These are phyloP conservation scores for Mactra quadrangularis DNA, from an alignment of 1,140 invertebrate genomes.

Conservation along the genomic window DNA sequence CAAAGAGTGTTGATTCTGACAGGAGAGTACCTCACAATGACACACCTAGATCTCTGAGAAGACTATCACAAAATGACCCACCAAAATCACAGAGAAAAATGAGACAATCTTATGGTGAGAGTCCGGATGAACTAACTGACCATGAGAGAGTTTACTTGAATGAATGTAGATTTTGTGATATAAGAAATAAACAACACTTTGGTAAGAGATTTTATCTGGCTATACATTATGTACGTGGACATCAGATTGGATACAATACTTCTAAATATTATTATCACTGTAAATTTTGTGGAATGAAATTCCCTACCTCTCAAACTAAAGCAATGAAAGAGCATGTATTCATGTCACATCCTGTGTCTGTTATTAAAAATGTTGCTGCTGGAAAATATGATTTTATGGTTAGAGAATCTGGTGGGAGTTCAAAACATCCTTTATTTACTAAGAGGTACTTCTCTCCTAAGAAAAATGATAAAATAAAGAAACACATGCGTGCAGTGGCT, in stretches of 20 bases:
- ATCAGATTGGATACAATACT: constrained; percentile 34
- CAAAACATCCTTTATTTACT: background rate
- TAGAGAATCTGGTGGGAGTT: background rate
- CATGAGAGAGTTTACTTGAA: background rate
- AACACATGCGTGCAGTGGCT: constrained; percentile 36
- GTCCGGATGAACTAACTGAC: background rate
- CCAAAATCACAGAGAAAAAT: background rate
- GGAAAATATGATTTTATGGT: constrained; percentile 14
- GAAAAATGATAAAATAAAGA: constrained; percentile 10
- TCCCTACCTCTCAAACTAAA: constrained; percentile 13
- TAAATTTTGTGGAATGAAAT: constrained; percentile 40
- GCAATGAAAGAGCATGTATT: constrained; percentile 33
- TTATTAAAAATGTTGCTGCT: background rate
- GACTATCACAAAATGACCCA: background rate
- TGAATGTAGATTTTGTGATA: constrained; percentile 10
- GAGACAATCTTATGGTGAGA: background rate
- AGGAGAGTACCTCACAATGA: background rate
- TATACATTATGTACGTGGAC: constrained; percentile 27
- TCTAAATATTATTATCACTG: constrained; percentile 26
- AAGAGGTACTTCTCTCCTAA: background rate
- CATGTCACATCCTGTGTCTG: constrained; percentile 4
- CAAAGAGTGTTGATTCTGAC: background rate
- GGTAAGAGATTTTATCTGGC: background rate
- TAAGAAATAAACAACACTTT: constrained; percentile 5
- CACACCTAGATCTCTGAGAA: background rate